Percentiles rank a stretch among this genome's conserved stretches.
These are phyloP conservation scores for Cromileptes altivelis DNA, from an alignment of 2,113 vertebrate species.

Conservation along the genomic window DNA sequence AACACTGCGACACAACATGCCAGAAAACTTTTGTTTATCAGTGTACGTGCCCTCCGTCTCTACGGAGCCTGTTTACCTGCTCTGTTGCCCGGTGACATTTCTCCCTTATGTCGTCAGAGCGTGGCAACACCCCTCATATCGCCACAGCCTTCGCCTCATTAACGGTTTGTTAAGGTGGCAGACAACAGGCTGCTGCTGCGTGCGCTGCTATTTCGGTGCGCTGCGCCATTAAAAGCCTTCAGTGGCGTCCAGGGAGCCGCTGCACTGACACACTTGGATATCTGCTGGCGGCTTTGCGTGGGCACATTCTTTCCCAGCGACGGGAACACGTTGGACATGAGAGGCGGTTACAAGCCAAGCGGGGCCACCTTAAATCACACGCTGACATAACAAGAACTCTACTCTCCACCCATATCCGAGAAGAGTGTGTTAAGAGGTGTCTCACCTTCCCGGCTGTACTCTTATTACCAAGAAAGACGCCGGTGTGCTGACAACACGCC, in stretches of 20 bases:
- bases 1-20: neutral
- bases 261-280: neutral
- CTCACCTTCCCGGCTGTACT: constrained; percentile 67
- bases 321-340: neutral
- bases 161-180: constrained; percentile 80
- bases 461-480: constrained; percentile 40
- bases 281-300: neutral
- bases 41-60: constrained; percentile 64
- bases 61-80: constrained; percentile 81
- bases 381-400: constrained; percentile 79
- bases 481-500: constrained; percentile 18
- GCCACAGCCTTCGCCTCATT: constrained; percentile 55
- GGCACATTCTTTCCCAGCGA: constrained; percentile 37
- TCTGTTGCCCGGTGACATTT: constrained; percentile 79
- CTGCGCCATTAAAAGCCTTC: neutral
- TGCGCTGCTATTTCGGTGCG: neutral
- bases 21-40: constrained; percentile 60
- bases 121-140: constrained; percentile 64
- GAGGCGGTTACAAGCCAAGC: constrained; percentile 6
- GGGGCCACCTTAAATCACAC: constrained; percentile 82
- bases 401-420: constrained; percentile 78
- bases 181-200: neutral
- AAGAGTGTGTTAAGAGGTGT: constrained; percentile 70
- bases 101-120: constrained; percentile 73
- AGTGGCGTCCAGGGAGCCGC: neutral